Conservation (phyloP, 2,113 vertebrate species). For the Nematolebias whitei region DNA sequence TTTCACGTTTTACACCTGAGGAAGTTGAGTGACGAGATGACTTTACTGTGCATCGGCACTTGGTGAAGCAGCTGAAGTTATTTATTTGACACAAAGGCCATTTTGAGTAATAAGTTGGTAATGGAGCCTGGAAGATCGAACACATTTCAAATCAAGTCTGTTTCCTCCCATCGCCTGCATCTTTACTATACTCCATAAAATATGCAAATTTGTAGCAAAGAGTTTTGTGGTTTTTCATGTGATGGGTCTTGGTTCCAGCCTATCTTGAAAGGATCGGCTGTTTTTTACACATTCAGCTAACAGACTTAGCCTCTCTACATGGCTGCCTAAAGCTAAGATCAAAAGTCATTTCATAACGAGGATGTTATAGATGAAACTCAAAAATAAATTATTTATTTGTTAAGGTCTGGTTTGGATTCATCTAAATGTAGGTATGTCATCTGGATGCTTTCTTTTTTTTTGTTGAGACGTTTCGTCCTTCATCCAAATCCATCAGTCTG, state of each 20-base stretch:
- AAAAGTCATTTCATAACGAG: too few relatives aligned
- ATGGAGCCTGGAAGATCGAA: background rate
- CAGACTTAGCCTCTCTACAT: too few relatives aligned
- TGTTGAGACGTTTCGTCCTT: too few relatives aligned
- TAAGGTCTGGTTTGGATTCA: background rate
- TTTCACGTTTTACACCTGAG: conserved; percentile 13
- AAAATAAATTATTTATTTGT: background rate
- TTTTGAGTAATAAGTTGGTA: too few relatives aligned
- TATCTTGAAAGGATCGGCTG: too few relatives aligned
- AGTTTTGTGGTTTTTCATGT: background rate
- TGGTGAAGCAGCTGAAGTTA: background rate
- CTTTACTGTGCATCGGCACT: conserved; percentile 17
- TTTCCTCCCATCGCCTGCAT: background rate
- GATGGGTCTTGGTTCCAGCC: background rate
- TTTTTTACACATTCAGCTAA: too few relatives aligned
- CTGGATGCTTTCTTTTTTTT: too few relatives aligned
- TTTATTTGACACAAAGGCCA: background rate
- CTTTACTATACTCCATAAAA: background rate
- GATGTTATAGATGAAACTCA: background rate
- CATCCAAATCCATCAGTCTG: too few relatives aligned
- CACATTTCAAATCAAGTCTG: background rate
- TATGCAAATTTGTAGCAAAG: background rate
- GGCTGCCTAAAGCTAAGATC: too few relatives aligned
- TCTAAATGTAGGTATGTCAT: background rate
- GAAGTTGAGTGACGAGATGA: conserved; percentile 8